phyloP scores from a whole-genome alignment of 2,113 vertebrate genomes.

The Dunckerocampus dactyliophorus region DNA sequence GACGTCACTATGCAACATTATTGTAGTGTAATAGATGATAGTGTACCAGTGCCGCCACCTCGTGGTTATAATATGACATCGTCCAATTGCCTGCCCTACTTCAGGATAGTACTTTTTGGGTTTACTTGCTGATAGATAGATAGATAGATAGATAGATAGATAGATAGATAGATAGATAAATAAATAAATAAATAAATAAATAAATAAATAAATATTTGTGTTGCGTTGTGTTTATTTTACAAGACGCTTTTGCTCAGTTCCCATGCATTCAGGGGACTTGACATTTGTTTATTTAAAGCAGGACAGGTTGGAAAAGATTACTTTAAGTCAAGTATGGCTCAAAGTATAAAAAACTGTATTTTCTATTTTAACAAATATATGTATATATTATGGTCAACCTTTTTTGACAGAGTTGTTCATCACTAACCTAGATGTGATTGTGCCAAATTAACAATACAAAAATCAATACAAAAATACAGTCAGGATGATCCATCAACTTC shows the following conservation, averaged over 20 bases:
- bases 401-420: background rate
- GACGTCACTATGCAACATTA: too few relatives aligned
- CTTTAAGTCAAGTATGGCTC: background rate
- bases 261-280: background rate
- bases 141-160: too few relatives aligned
- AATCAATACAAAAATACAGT: background rate
- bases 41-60: background rate
- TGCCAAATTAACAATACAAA: background rate
- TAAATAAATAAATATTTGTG: too few relatives aligned
- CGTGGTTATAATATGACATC: background rate
- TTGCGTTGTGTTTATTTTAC: background rate
- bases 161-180: too few relatives aligned
- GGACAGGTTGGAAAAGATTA: background rate
- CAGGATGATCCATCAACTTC: conserved; percentile 2
- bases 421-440: background rate
- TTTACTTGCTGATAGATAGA: background rate
- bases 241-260: background rate
- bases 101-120: background rate
- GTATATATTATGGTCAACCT: background rate
- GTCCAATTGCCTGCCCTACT: background rate
- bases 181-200: too few relatives aligned
- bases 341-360: background rate
- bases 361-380: background rate
- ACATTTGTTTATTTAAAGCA: background rate
- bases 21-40: too few relatives aligned